Conservation (phyloP, 2,888 invertebrate species). For the Hypomecis atomaria region DNA sequence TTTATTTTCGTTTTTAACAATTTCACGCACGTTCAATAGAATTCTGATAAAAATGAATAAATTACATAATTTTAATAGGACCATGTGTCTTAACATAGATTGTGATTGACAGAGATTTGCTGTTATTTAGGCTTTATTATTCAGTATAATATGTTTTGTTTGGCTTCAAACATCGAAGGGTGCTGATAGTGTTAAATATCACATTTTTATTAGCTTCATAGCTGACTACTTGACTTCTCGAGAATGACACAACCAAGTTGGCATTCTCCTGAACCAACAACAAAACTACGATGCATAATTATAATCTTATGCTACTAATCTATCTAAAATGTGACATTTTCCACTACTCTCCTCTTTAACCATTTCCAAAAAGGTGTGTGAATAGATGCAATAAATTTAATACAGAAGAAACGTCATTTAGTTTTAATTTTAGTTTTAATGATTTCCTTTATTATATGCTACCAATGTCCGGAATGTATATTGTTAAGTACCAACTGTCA, state of each 20-base stretch:
- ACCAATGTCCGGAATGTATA: too few species aligned
- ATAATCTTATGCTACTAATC: background rate
- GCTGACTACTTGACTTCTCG: slow-evolving; percentile 7
- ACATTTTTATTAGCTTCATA: background rate
- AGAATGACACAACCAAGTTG: background rate
- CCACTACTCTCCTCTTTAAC: slow-evolving; percentile 50
- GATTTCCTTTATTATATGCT: too few species aligned
- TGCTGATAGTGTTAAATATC: slow-evolving; percentile 9
- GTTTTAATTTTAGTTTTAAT: slow-evolving; percentile 50
- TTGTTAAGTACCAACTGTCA: too few species aligned
- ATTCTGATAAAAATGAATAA: background rate
- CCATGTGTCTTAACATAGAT: slow-evolving; percentile 1
- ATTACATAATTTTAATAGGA: slow-evolving; percentile 9
- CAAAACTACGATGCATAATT: background rate
- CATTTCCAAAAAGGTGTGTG: slow-evolving; percentile 84
- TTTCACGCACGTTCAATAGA: slow-evolving; percentile 11
- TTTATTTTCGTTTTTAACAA: slow-evolving; percentile 14
- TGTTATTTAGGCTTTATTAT: slow-evolving; percentile 40
- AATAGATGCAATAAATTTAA: slow-evolving; percentile 86
- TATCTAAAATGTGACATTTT: slow-evolving; percentile 7
- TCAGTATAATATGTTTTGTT: slow-evolving; percentile 58
- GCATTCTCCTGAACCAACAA: background rate
- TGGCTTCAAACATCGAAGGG: slow-evolving; percentile 64
- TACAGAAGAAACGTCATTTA: slow-evolving; percentile 72
- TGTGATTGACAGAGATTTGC: slow-evolving; percentile 10